These are phyloP conservation scores for Onychostoma macrolepis DNA, from an alignment of 2,113 vertebrate genomes.

Conservation along the genomic window DNA sequence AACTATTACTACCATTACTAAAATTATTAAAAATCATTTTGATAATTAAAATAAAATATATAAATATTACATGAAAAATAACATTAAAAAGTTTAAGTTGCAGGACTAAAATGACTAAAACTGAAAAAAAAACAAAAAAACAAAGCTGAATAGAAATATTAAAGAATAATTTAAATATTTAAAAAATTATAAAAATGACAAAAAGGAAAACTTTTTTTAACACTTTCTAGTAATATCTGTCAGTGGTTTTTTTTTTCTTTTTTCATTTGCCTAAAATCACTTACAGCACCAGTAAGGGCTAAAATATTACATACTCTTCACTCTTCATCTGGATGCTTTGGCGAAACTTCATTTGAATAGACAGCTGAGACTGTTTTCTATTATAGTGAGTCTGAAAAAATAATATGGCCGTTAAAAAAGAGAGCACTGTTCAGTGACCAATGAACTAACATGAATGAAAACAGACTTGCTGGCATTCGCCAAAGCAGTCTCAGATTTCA, in stretches of 20 bases:
- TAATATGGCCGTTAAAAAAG: background rate
- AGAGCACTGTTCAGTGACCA: background rate
- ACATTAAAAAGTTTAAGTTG: no score
- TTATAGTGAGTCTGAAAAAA: background rate
- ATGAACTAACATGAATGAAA: background rate
- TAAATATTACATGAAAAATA: background rate
- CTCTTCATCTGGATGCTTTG: constrained; percentile 5
- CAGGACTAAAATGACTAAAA: background rate
- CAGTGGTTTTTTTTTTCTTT: background rate
- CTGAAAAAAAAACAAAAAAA: background rate
- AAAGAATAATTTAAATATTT: background rate
- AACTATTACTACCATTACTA: no score
- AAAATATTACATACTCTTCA: background rate
- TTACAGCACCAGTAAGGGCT: background rate
- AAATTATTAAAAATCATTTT: background rate
- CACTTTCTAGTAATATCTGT: background rate
- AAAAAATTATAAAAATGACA: background rate
- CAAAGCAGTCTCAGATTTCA: constrained; percentile 21
- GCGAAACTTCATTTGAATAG: background rate
- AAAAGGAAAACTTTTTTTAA: background rate
- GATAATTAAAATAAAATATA: background rate
- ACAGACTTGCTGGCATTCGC: background rate
- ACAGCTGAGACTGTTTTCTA: background rate
- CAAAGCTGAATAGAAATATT: background rate
- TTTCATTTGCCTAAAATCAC: background rate